phyloP scores from a whole-genome alignment of 2,888 invertebrate genomes.

The Orgyia antiqua region DNA sequence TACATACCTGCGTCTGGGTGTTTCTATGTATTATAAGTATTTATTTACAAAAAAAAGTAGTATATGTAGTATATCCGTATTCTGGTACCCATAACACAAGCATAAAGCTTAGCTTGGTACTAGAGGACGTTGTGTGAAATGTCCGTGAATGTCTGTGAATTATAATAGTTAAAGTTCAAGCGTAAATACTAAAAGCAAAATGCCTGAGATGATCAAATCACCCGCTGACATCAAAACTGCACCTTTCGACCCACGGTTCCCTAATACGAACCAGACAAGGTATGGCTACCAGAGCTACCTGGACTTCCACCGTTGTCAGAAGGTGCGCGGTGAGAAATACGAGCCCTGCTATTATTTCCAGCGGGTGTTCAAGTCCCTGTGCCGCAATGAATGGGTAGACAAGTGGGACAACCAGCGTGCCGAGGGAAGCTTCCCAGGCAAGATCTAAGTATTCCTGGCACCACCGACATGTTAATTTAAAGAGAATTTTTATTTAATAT shows the following conservation, averaged over 20 bases:
- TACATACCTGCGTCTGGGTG: no score
- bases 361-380: constrained; percentile 86
- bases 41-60: no score
- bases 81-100: no score
- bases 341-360: constrained; percentile 95
- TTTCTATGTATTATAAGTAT: no score
- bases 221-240: constrained; percentile 82
- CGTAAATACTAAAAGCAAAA: no score
- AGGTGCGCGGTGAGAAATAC: constrained; percentile 91
- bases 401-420: constrained; percentile 91
- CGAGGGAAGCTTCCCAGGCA: constrained; percentile 88
- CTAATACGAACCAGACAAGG: constrained; percentile 96
- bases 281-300: constrained; percentile 95
- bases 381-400: constrained; percentile 92
- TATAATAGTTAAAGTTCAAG: no score
- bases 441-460: constrained; percentile 73
- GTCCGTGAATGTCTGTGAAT: no score
- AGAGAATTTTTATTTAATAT: constrained; percentile 44
- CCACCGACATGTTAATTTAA: constrained; percentile 39
- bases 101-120: no score
- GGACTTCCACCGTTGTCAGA: constrained; percentile 95
- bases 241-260: constrained; percentile 98
- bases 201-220: constrained; percentile 73
- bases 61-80: no score
- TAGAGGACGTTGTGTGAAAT: no score